Base-by-base conservation (phyloP, 1,140 invertebrate genomes). In the Eriosoma lanigerum region DNA sequence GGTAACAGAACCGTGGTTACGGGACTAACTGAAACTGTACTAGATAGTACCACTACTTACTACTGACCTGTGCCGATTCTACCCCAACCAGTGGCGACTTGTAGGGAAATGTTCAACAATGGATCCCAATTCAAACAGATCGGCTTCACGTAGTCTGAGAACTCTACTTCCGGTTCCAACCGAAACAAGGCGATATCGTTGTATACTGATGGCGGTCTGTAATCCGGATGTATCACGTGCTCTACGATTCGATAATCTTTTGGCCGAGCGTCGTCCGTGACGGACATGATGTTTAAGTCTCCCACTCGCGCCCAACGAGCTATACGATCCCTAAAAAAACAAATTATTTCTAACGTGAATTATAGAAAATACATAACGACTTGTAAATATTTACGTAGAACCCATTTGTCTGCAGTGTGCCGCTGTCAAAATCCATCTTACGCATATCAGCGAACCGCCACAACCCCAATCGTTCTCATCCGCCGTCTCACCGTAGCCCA, bases 11-110 rank as follows among this genome's bases (percentile, higher is more conserved):
- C n/a, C n/a, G n/a, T n/a, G n/a, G n/a, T n/a, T n/a, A n/a, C n/a
- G n/a, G n/a, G n/a, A n/a, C n/a, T n/a, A n/a, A n/a, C n/a, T n/a
- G n/a, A n/a, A n/a, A n/a, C n/a, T n/a, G n/a, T n/a, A n/a, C n/a
- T n/a, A n/a, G n/a, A n/a, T n/a, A n/a, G n/a, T n/a, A n/a, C n/a
- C n/a, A n/a, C n/a, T n/a, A n/a, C n/a, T n/a, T n/a, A n/a, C n/a
- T 17, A 81, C 81, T 68, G 38, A 84, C 83, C 83, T 17, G 80
- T 82, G 19, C 72, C 81, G 12, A 73, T 82, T n/a, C 85, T 84
- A 58, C 88, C 88, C 88, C 88, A 89, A 21, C 89, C 89, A 26
- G 86, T 89, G 3, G 87, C 87, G 66, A 87, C 87, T 56, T 83
- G 88, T 17, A 81, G 70, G 15, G 52, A 83, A 1, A 56, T 60